Evolutionary conservation across 2,797 vertebrate genomes (phyloP), one percentile per base, ranked within the genome.

Genomic region (Cryptoprocta ferox): DNA sequence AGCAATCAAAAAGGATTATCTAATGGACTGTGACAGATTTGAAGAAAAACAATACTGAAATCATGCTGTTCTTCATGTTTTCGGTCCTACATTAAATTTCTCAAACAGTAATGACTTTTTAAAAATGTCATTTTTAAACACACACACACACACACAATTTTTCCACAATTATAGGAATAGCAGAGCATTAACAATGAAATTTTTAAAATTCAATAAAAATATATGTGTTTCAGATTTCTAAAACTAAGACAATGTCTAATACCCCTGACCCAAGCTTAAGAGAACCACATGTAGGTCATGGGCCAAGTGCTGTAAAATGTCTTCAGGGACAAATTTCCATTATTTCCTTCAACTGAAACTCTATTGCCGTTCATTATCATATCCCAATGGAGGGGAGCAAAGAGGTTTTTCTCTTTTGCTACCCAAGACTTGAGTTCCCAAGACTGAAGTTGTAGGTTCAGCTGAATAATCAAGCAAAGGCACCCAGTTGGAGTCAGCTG

Each of bases 1-100:
- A 13, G 65, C 94, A 89, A 92, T 95, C 37, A 92, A 76, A 94
- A 79, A n/a, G 4, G 10, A 50, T 90, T 66, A 82, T 87, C 37
- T 84, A 92, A 92, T 18, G 18, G 18, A 81, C 15, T 80, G 4
- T 80, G 59, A 71, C 37, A 76, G 15, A 95, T 65, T 11, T 80
- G n/a, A 90, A 88, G 50, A 93, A 2, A 39, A 48, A 48, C 6
- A 35, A 80, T 48, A 50, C 2, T 89, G 9, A 83, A 97, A 93
- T 89, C 28, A 63, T 6, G 63, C 24, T 48, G 39, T 83, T 65
- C 13, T 89, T 24, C 21, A 14, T 76, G 79, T 66, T 94, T 89
- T n/a, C 61, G 75, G 9, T 35, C 79, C 24, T 45, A n/a, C 35
- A 79, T 89, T 95, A 91, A 87, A 73, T 82, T 92, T 92, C 30